Evolutionary conservation across 37 sponge, comb jelly and placozoan genomes (phyloP).

Genomic region (Beroe forskalii): DNA sequence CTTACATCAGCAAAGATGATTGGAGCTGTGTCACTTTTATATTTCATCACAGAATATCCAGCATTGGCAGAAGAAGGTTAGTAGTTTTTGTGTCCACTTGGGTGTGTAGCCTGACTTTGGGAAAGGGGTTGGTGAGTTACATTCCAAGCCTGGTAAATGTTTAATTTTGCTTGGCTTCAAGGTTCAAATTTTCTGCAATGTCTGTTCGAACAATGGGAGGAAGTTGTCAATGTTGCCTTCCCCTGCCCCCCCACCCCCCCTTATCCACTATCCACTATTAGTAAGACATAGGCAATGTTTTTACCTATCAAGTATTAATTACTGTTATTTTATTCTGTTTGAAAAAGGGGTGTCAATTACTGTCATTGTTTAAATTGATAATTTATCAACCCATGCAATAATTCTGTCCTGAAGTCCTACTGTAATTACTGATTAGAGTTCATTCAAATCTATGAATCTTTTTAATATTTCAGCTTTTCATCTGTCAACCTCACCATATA

Average conservation of each 20-base stretch:
- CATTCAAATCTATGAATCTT: not conserved
- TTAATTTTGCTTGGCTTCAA: not conserved
- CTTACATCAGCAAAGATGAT: conserved; percentile 49
- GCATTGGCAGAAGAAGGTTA: conserved; percentile 40
- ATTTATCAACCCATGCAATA: no score
- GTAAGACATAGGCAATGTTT: no score
- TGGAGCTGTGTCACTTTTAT: conserved; percentile 39
- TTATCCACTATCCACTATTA: no score
- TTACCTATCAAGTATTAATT: no score
- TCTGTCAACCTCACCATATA: not conserved
- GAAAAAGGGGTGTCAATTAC: no score
- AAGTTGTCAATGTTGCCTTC: no score
- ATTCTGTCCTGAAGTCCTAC: not conserved
- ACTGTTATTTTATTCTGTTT: no score
- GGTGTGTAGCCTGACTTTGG: not conserved
- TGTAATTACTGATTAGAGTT: not conserved
- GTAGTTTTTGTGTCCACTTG: not conserved
- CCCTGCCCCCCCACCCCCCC: no score
- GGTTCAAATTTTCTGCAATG: no score
- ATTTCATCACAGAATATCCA: conserved; percentile 36
- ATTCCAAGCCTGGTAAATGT: not conserved
- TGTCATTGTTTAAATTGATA: no score
- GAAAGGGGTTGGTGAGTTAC: no score
- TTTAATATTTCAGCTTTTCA: conserved; percentile 60
- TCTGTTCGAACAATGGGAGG: no score